Conservation (phyloP, 1,140 invertebrate genomes). For the silkworm (Bombyx mori) region ASM3026992v2 NC_085112.1:6255501-6256000, state of each 20-base stretch:
- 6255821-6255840: conserved; percentile 62
- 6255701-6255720: conserved; percentile 15
- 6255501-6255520: conserved; percentile 95
- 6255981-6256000: conserved; percentile 29
- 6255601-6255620: conserved; percentile 97
- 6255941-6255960: not conserved
- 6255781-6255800: conserved; percentile 66
- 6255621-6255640: conserved; percentile 91
- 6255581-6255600: conserved; percentile 96
- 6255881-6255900: conserved; percentile 32
- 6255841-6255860: conserved; percentile 64
- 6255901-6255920: not conserved
- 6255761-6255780: conserved; percentile 38
- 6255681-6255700: conserved; percentile 9
- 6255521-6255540: conserved; percentile 98
- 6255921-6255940: not conserved
- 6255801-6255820: conserved; percentile 66
- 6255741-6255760: conserved; percentile 48
- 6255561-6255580: conserved; percentile 99
- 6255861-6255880: conserved; percentile 57
- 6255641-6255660: conserved; percentile 91
- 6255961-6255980: not conserved
- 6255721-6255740: conserved; percentile 52
- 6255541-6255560: conserved; percentile 93
- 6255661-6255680: conserved; percentile 5